A percentile compares a stretch with the other conserved stretches of the same genome.
phyloP scores from a whole-genome alignment of 1,140 invertebrate genomes.

The Rhagoletis zephyria region DNA sequence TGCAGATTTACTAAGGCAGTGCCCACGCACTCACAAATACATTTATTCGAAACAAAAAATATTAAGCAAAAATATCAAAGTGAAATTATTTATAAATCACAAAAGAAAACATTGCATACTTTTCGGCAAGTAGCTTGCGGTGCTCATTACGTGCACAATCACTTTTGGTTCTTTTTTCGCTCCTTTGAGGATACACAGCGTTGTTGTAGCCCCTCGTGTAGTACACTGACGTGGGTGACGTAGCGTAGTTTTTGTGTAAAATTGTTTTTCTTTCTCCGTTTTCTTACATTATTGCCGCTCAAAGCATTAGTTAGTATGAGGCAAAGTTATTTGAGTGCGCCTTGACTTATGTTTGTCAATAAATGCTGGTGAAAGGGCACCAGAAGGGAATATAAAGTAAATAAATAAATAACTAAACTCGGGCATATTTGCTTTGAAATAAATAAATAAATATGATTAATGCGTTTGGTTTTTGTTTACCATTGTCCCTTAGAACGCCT shows the following conservation, averaged over 20 bases:
- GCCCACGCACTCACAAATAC: no score
- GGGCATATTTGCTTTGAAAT: not conserved
- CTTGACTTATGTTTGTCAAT: constrained; percentile 6
- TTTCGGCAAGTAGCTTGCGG: not conserved
- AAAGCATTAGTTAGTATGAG: not conserved
- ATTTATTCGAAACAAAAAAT: not conserved
- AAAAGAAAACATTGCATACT: not conserved
- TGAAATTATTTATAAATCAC: not conserved
- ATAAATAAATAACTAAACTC: not conserved
- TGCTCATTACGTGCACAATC: not conserved
- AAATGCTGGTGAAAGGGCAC: not conserved
- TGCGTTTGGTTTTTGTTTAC: no score
- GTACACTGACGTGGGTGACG: not conserved
- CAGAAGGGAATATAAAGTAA: not conserved
- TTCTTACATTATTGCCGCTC: not conserved
- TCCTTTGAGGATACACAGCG: not conserved
- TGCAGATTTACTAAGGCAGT: no score
- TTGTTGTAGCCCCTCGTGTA: not conserved
- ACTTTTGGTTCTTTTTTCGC: not conserved
- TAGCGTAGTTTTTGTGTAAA: not conserved
- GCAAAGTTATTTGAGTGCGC: not conserved
- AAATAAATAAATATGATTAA: not conserved
- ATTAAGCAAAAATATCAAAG: not conserved
- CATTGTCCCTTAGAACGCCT: no score
- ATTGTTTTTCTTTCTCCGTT: not conserved